A percentile compares a stretch with the other conserved stretches of the same genome.
Conservation (phyloP, 2,888 invertebrate species). For the Cephus nigrinus region DNA sequence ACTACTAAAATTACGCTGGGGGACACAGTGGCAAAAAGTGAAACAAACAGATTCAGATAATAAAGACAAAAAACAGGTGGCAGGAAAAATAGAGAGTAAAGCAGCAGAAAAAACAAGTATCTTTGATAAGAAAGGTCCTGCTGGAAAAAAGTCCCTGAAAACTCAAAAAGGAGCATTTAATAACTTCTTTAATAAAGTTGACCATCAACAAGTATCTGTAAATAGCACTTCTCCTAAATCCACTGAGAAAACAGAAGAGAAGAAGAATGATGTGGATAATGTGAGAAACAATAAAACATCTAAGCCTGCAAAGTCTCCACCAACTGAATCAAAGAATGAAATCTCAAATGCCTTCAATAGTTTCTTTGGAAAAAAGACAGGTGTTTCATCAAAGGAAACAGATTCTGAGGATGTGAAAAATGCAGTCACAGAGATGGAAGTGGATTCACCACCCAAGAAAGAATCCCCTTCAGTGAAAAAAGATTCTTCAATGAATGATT, state of each 20-base stretch:
- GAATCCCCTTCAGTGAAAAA: neutral
- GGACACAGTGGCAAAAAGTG: neutral
- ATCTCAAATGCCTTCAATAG: neutral
- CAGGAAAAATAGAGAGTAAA: slow-evolving; percentile 16
- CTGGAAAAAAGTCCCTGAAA: slow-evolving; percentile 42
- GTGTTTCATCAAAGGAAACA: slow-evolving; percentile 4
- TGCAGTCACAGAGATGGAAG: neutral
- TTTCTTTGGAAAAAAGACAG: neutral
- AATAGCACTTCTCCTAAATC: neutral
- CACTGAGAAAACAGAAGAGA: neutral
- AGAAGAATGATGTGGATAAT: neutral
- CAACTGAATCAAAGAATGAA: neutral
- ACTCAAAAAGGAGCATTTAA: slow-evolving; percentile 46
- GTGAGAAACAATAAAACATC: neutral
- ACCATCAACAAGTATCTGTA: neutral
- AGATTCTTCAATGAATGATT: neutral
- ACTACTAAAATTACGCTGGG: slow-evolving; percentile 13
- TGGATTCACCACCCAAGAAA: neutral
- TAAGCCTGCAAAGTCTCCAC: neutral
- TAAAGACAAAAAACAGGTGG: slow-evolving; percentile 17
- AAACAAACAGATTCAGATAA: slow-evolving; percentile 8
- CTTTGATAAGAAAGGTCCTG: slow-evolving; percentile 29
- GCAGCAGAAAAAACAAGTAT: slow-evolving; percentile 26
- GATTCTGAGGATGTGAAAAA: slow-evolving; percentile 16
- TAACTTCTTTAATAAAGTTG: slow-evolving; percentile 50